Evolutionary conservation across 2,113 vertebrate species (phyloP).

Genomic region (Sturnus vulgaris): DNA sequence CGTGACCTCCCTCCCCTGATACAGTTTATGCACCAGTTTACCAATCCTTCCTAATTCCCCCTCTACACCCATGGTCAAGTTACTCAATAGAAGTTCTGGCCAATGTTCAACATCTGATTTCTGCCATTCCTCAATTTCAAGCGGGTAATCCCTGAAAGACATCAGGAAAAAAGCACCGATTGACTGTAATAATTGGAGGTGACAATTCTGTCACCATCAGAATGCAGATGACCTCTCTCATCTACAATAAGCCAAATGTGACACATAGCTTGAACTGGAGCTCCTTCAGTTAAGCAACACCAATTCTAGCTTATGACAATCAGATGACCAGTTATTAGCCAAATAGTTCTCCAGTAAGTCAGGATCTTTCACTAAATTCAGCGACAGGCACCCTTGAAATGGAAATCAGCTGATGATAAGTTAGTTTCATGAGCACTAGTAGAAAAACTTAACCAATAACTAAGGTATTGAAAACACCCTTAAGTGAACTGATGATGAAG

Average conservation of each 20-base stretch:
- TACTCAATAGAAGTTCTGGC: background rate
- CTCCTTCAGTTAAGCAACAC: background rate
- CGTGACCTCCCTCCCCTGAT: background rate
- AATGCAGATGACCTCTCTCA: background rate
- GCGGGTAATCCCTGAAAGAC: background rate
- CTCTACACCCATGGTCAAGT: accelerated
- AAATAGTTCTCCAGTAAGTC: background rate
- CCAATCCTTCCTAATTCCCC: background rate
- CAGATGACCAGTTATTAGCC: background rate
- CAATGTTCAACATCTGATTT: background rate
- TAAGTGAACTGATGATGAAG: background rate
- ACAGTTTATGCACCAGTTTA: background rate
- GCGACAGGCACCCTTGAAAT: background rate
- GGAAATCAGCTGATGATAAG: background rate
- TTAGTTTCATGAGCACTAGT: background rate
- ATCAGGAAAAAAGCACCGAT: background rate
- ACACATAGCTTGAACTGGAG: background rate
- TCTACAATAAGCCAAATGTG: background rate
- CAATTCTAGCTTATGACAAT: background rate
- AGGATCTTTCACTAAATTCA: background rate
- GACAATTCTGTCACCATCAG: accelerated
- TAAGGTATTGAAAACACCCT: background rate
- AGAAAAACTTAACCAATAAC: background rate
- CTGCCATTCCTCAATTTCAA: background rate
- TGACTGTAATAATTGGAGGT: background rate